phyloP scores from a whole-genome alignment of 2,797 vertebrate species.

The Masticophis lateralis region DNA sequence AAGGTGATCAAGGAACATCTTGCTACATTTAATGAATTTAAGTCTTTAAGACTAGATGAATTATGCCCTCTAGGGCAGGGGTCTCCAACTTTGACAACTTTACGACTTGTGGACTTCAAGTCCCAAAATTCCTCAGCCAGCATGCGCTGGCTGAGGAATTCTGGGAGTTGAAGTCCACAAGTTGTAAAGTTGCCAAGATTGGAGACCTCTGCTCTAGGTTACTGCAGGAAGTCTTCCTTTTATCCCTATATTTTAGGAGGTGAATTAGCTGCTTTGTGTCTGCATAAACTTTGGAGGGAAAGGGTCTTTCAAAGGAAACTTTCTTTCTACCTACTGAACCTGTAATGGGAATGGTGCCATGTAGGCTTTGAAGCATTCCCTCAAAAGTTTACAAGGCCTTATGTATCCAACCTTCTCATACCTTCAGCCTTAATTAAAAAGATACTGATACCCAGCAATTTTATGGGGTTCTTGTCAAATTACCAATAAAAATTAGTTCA shows the following conservation, averaged over 20 bases:
- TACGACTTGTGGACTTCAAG: too few relatives aligned
- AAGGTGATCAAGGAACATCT: background rate
- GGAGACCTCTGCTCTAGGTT: background rate
- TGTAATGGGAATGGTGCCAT: background rate
- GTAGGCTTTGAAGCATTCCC: background rate
- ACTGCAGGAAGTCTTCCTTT: background rate
- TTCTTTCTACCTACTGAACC: background rate
- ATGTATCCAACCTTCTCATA: background rate
- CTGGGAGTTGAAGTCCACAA: too few relatives aligned
- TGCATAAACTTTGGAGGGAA: background rate
- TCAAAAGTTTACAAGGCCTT: background rate
- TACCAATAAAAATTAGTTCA: background rate
- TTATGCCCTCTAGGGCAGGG: background rate
- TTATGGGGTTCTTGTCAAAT: background rate
- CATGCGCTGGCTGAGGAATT: too few relatives aligned
- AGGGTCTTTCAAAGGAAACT: background rate
- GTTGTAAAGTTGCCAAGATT: too few relatives aligned
- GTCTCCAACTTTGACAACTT: too few relatives aligned
- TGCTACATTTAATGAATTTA: background rate
- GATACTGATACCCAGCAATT: background rate
- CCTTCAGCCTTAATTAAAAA: background rate
- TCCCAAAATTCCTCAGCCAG: too few relatives aligned
- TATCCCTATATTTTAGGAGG: background rate
- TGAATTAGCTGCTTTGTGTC: background rate
- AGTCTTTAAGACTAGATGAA: background rate